phyloP scores from a whole-genome alignment of 92 coral and sea anemone genomes.

The Actinostola sp. region DNA sequence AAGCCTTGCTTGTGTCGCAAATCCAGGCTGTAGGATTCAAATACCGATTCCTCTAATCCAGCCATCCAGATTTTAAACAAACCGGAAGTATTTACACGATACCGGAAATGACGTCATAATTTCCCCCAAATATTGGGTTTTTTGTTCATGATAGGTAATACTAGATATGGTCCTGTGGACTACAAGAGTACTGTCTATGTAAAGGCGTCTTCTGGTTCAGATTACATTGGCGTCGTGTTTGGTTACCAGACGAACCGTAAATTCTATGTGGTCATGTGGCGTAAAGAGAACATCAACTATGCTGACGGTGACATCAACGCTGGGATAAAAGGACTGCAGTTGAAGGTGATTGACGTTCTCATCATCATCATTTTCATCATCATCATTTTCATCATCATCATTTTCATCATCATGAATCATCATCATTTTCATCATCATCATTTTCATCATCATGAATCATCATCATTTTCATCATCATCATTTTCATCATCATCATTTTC shows the following conservation, averaged over 20 bases:
- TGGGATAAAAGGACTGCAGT: slow-evolving; percentile 92
- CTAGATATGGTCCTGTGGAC: slow-evolving; percentile 92
- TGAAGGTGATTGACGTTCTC: slow-evolving; percentile 56
- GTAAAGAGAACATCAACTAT: slow-evolving; percentile 83
- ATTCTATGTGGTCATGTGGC: slow-evolving; percentile 96
- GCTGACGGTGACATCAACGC: slow-evolving; percentile 60
- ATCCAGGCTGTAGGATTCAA: no score
- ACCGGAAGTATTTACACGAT: no score
- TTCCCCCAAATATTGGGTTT: no score
- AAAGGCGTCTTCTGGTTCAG: slow-evolving; percentile 77
- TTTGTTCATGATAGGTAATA: slow-evolving; percentile 72
- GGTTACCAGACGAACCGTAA: slow-evolving; percentile 93
- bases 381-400: no score
- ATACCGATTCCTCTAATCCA: neutral
- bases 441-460: no score
- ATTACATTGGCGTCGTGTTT: slow-evolving; percentile 92
- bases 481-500: no score
- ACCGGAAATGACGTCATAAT: no score
- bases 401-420: no score
- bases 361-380: neutral
- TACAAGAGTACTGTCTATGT: slow-evolving; percentile 86
- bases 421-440: no score
- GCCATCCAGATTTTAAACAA: no score
- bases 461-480: no score
- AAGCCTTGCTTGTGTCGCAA: no score